Evolutionary conservation across 2,113 vertebrate species (phyloP).

Genomic region (Myodes glareolus): DNA sequence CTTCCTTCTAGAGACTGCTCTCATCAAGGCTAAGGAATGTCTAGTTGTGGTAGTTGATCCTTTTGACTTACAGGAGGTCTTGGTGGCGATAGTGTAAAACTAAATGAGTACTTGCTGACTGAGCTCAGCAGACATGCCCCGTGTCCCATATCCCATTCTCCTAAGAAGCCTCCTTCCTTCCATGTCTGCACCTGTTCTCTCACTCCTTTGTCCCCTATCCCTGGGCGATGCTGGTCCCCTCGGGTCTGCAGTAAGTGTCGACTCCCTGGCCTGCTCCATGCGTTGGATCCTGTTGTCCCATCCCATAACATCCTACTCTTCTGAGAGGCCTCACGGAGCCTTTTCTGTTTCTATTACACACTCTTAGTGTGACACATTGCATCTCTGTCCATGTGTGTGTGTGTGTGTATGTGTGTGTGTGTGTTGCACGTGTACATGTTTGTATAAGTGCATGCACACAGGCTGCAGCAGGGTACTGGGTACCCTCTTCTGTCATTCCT

Average conservation of each 20-base stretch:
- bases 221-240: background rate
- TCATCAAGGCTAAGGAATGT: background rate
- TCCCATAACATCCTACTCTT: background rate
- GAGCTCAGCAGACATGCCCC: background rate
- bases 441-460: background rate
- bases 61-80: background rate
- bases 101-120: background rate
- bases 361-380: background rate
- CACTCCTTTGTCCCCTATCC: background rate
- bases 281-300: rapidly evolving
- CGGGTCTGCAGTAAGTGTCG: background rate
- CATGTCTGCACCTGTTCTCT: no score
- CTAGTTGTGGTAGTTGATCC: rapidly evolving
- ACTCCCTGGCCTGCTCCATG: background rate
- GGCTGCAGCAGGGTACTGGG: background rate
- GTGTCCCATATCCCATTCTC: background rate
- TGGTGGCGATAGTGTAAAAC: rapidly evolving
- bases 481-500: no score
- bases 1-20: background rate
- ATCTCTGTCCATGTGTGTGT: background rate
- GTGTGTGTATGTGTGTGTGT: background rate
- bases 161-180: background rate
- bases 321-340: background rate
- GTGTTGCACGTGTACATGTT: background rate
- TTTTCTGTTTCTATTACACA: background rate